phyloP scores from a whole-genome alignment of 2,113 vertebrate genomes.

The Anhinga rufa region DNA sequence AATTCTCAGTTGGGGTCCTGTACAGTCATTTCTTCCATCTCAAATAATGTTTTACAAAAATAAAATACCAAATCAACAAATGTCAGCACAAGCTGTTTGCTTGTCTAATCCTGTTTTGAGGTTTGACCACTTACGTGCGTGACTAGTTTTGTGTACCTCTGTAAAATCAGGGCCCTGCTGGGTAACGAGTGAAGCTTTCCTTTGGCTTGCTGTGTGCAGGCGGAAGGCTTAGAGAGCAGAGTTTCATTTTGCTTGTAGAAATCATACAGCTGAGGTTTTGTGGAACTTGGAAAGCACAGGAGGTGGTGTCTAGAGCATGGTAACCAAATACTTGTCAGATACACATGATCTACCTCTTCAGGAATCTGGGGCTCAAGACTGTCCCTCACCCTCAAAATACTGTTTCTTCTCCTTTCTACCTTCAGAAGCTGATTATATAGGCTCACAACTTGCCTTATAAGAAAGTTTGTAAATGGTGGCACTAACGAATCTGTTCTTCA shows the following conservation, averaged over 20 bases:
- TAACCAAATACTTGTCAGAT: background rate
- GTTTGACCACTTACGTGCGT: background rate
- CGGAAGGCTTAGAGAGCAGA: background rate
- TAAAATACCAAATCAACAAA: background rate
- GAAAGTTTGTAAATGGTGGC: background rate
- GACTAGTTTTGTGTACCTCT: background rate
- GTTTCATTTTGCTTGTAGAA: background rate
- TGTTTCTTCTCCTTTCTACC: background rate
- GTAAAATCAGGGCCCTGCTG: background rate
- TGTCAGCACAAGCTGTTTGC: conserved; percentile 7
- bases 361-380: background rate
- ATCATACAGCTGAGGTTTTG: background rate
- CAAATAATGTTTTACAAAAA: background rate
- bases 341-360: background rate
- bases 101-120: background rate
- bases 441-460: background rate
- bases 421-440: background rate
- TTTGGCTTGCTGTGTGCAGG: background rate
- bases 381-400: background rate
- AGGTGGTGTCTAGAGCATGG: background rate
- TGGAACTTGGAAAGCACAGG: background rate
- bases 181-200: background rate
- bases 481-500: background rate
- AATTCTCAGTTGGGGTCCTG: background rate
- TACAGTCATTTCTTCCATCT: background rate